A percentile compares a stretch with the other conserved stretches of the same genome.
phyloP scores from a whole-genome alignment of 1,140 invertebrate genomes.

The Papilio xuthus region DNA sequence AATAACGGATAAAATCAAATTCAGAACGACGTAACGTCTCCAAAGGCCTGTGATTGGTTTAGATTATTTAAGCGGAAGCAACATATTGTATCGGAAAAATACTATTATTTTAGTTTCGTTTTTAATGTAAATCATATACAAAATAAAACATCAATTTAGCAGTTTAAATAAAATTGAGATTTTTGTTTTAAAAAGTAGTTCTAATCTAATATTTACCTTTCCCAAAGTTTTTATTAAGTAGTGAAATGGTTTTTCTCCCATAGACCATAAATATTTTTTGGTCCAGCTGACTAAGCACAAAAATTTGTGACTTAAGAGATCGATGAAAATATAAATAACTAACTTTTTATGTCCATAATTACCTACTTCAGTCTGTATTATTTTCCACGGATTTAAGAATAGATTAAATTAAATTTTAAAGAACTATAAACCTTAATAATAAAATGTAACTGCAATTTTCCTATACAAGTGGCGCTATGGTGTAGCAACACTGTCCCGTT shows the following conservation, averaged over 20 bases:
- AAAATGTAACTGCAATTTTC: background rate
- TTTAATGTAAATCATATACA: background rate
- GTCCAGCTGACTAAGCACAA: background rate
- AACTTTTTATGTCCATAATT: too few relatives aligned
- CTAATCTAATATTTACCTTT: background rate
- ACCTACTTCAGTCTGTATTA: too few relatives aligned
- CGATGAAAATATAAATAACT: too few relatives aligned
- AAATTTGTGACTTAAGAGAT: background rate
- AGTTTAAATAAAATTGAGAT: background rate
- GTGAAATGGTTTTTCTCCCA: background rate
- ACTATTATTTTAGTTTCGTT: background rate
- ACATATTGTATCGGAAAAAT: background rate
- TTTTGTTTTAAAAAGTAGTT: background rate
- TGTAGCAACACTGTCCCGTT: slow-evolving; percentile 6
- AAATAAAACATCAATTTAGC: background rate
- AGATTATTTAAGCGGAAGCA: background rate
- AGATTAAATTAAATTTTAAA: too few relatives aligned
- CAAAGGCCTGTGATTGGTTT: slow-evolving; percentile 38
- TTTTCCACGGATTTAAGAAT: too few relatives aligned
- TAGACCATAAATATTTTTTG: background rate
- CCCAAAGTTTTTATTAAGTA: background rate
- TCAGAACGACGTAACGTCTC: slow-evolving; percentile 27
- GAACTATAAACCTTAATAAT: too few relatives aligned
- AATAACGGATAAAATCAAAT: slow-evolving; percentile 52
- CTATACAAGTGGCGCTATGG: background rate